These are phyloP conservation scores for Phasia obesa DNA, from an alignment of 2,888 invertebrate species.

Conservation along the genomic window DNA sequence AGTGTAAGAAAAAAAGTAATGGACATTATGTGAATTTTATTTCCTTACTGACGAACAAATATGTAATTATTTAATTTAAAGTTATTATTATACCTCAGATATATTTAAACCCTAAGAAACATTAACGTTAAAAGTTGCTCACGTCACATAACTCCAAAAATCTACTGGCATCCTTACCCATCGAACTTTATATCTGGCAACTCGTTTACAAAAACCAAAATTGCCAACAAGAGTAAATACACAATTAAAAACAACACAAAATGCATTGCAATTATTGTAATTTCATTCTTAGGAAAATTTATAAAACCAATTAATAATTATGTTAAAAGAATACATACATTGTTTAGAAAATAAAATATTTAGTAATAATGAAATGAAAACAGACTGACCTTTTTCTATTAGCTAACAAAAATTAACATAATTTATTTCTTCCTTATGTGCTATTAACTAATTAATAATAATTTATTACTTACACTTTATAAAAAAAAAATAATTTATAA, in stretches of 20 bases:
- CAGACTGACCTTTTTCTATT: not conserved
- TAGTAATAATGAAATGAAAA: not conserved
- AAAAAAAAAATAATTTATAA: not conserved
- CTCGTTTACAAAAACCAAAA: slow-evolving; percentile 10
- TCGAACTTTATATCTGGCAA: slow-evolving; percentile 14
- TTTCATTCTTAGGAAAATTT: slow-evolving; percentile 45
- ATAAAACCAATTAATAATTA: slow-evolving; percentile 4
- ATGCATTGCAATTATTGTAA: slow-evolving; percentile 47
- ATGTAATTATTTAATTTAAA: too few species aligned
- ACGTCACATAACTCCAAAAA: too few species aligned
- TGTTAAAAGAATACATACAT: not conserved
- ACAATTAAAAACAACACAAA: slow-evolving; percentile 23
- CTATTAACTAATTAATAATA: not conserved
- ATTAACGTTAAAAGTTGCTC: too few species aligned
- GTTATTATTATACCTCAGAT: too few species aligned
- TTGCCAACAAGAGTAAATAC: slow-evolving; percentile 6
- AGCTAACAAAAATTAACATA: not conserved
- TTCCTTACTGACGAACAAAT: too few species aligned
- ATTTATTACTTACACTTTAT: slow-evolving; percentile 21
- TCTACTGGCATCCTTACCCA: not conserved
- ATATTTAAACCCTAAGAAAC: too few species aligned
- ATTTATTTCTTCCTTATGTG: not conserved
- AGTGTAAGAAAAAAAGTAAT: too few species aligned
- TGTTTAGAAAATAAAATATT: not conserved
- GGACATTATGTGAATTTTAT: too few species aligned